These are phyloP conservation scores for Smittia sp. DNA, from an alignment of 2,888 invertebrate species.

Conservation along the genomic window DNA sequence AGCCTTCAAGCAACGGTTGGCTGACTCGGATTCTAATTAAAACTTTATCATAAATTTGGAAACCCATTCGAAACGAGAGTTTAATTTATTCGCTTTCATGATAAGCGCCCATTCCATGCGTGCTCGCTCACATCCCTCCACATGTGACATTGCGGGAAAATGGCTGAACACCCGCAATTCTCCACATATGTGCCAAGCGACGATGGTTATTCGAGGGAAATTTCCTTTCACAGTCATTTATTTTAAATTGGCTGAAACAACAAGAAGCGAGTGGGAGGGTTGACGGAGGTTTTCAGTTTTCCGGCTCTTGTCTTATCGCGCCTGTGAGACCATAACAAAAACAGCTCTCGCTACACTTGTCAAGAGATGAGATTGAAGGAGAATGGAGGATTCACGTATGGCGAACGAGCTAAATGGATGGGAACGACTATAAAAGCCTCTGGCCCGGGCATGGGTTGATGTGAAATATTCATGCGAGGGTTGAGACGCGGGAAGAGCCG, in stretches of 20 bases:
- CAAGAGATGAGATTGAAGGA: background rate
- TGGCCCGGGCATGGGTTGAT: slow-evolving; percentile 1
- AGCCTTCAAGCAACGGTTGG: slow-evolving; percentile 14
- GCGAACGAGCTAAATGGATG: slow-evolving; percentile 24
- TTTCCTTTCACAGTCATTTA: slow-evolving; percentile 6
- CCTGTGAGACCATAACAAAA: slow-evolving; percentile 2
- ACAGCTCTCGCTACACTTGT: background rate
- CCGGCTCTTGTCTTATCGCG: background rate
- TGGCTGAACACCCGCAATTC: slow-evolving; percentile 20
- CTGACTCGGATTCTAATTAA: slow-evolving; percentile 34
- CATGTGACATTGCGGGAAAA: slow-evolving; percentile 21
- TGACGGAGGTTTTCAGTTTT: background rate
- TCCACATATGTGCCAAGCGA: background rate
- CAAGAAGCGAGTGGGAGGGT: background rate
- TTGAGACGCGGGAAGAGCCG: background rate
- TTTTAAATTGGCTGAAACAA: slow-evolving; percentile 14
- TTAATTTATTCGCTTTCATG: slow-evolving; percentile 32
- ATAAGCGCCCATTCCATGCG: background rate
- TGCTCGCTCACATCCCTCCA: background rate
- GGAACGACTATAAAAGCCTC: slow-evolving; percentile 34
- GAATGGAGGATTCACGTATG: background rate
- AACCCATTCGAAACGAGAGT: slow-evolving; percentile 30
- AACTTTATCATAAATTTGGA: slow-evolving; percentile 39
- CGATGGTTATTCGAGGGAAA: background rate
- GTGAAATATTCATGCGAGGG: slow-evolving; percentile 1